A percentile compares a stretch with the other conserved stretches of the same genome.
Evolutionary conservation across 2,797 vertebrate species (phyloP).

Genomic region (Gouania willdenowi): DNA sequence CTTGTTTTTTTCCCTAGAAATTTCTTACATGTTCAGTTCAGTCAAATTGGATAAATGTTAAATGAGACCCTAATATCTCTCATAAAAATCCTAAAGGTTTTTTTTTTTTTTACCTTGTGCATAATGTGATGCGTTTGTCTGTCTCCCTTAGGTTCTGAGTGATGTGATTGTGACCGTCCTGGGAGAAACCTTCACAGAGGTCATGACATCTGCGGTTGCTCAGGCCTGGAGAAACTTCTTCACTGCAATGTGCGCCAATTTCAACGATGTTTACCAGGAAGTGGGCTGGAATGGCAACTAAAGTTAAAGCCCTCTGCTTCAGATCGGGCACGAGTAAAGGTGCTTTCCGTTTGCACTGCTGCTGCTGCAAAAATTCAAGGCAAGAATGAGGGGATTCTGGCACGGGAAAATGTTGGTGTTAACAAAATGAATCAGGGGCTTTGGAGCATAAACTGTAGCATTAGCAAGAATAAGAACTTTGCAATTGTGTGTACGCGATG

Average conservation of each 20-base stretch:
- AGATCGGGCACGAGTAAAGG: conserved; percentile 1
- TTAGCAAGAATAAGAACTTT: conserved; percentile 9
- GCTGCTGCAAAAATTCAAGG: neutral
- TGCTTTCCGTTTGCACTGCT: neutral
- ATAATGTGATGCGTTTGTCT: neutral
- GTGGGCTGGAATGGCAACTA: conserved; percentile 85
- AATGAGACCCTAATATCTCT: too few species aligned
- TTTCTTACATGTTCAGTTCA: too few species aligned
- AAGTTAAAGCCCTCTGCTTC: conserved; percentile 34
- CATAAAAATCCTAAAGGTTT: too few species aligned
- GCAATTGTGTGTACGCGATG: neutral
- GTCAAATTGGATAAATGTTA: too few species aligned
- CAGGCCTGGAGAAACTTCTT: conserved; percentile 89
- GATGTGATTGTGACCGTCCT: conserved; percentile 91
- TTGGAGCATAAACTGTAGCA: conserved; percentile 5
- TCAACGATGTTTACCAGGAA: conserved; percentile 84
- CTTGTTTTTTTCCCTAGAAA: too few species aligned
- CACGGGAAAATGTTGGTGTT: too few species aligned
- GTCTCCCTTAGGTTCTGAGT: conserved; percentile 78
- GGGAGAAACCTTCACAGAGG: conserved; percentile 80
- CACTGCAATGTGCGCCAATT: conserved; percentile 74
- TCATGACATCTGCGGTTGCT: conserved; percentile 82
- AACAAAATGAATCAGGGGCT: conserved; percentile 22
- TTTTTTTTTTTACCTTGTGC: too few species aligned
- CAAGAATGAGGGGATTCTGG: conserved; percentile 12